Conservation (phyloP, 2,888 invertebrate genomes). For the Eupithecia tripunctaria region DNA sequence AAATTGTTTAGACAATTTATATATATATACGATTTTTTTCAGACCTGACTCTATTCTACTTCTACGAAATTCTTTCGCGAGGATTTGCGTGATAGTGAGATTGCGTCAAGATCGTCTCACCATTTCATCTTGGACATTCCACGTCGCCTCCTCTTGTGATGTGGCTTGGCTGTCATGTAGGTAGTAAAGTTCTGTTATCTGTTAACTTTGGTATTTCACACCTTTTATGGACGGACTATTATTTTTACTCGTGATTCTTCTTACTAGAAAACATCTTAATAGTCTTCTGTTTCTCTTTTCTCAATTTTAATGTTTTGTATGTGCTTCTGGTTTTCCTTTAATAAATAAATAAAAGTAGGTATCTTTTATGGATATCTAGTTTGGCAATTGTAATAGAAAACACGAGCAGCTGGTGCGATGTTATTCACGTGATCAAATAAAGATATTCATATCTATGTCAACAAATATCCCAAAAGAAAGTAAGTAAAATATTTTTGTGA, state of each 20-base stretch:
- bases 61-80: not conserved
- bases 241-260: too few species aligned
- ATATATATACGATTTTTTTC: too few species aligned
- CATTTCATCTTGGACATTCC: not conserved
- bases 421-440: slow-evolving; percentile 23
- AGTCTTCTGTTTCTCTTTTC: too few species aligned
- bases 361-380: not conserved
- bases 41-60: not conserved
- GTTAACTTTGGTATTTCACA: too few species aligned
- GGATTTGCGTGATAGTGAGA: too few species aligned
- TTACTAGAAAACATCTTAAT: too few species aligned
- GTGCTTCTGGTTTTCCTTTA: too few species aligned
- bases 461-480: slow-evolving; percentile 43
- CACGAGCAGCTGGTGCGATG: not conserved
- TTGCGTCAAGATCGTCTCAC: not conserved
- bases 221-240: too few species aligned
- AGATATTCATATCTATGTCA: slow-evolving; percentile 40
- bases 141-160: not conserved
- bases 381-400: not conserved
- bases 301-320: too few species aligned
- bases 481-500: slow-evolving; percentile 49
- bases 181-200: not conserved
- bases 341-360: not conserved
- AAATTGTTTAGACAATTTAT: too few species aligned
- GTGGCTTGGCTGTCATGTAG: not conserved